Evolutionary conservation across 2,888 invertebrate species (phyloP), one percentile per base, ranked within the genome.

Genomic region (Heliconius sara): DNA sequence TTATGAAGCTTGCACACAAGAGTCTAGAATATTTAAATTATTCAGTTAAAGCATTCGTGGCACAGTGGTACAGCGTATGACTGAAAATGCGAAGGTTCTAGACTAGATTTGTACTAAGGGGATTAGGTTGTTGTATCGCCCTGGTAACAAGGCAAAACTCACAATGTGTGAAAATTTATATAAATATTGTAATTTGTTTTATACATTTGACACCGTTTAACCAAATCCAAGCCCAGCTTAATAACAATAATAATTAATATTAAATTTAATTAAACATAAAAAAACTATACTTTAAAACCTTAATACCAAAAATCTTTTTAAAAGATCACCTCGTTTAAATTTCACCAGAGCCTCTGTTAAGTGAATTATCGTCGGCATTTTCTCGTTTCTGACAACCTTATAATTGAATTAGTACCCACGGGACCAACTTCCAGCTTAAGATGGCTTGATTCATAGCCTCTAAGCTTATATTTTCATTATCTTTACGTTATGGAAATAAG

Each of bases 331-430:
- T 75, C 63, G 63, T 65, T 43, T 75, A 39, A 75, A 65, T 75
- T 27, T 75, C 63, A 75, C 43, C 75, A 19, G 6, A 19, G 43
- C 39, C 75, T 27, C 74, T 47, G 27, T 75, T 75, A 75, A 75
- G 63, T 75, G 65, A 75, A 75, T 75, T 75, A 78, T 78, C 52
- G 71, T 65, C 77, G 63, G 27, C 34, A 60, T 72, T 72, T 70
- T 72, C 72, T n/a, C 47, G 34, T 72, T 72, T 65, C 72, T 63
- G 71, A 72, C 77, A 75, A 75, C 71, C 30, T 65, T 47, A 65
- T 72, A 72, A 78, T 78, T 78, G 71, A 78, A 78, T 78, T 72
- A 71, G 47, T 72, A 72, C 72, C 77, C 77, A 47, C n/a, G 72
- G 77, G 71, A 72, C 77, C 43, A 63, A 52, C 30, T 72, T 72